Evolutionary conservation across 2,113 vertebrate species (phyloP), one percentile per base, ranked within the genome.

Genomic region (Varanus komodoensis): DNA sequence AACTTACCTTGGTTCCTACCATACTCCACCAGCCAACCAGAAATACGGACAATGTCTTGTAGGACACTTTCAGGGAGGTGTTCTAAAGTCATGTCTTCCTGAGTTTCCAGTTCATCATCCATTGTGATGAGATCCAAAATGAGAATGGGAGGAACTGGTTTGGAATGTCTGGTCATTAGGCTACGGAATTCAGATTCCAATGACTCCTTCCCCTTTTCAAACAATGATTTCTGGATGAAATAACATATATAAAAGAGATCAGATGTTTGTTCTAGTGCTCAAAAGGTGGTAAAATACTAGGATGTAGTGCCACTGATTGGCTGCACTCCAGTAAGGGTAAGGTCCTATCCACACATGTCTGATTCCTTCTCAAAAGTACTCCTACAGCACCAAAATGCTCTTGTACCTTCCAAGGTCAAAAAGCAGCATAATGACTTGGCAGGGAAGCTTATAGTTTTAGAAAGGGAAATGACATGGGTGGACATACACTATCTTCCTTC

Each of bases 201-300:
- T 0, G 98, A 98, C 91, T 99, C 99, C 88, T 99, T 99, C 1
- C 99, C 99, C 75, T 98, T 97, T 95, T 99, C 99, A 88, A 99
- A 99, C 4, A 99, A 98, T 0, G 98, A 98, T 98, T 99, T 99
- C 99, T 98, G 87, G 38, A 57, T 91, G 82, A 79, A 64, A 11
- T 32, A 77, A 89, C 68, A 82, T 21, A 75, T 8, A 54, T 67
- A 17, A 57, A 34, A 89, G 52, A 74, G 4, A 90, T 90, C 12
- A 86, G 15, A 23, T 64, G 4, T 50, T 6, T 78, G n/a, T 23
- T 17, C 29, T 78, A 68, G 2, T 79, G 61, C 3, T 57, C 27
- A 68, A 34, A 79, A 90, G 17, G 2, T 80, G 23, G 15, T 52
- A 79, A 80, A 79, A 79, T 6, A 38, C 17, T 6, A 84, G 9